Conservation (phyloP, 1,140 invertebrate genomes). For the Asbolus verrucosus region DNA sequence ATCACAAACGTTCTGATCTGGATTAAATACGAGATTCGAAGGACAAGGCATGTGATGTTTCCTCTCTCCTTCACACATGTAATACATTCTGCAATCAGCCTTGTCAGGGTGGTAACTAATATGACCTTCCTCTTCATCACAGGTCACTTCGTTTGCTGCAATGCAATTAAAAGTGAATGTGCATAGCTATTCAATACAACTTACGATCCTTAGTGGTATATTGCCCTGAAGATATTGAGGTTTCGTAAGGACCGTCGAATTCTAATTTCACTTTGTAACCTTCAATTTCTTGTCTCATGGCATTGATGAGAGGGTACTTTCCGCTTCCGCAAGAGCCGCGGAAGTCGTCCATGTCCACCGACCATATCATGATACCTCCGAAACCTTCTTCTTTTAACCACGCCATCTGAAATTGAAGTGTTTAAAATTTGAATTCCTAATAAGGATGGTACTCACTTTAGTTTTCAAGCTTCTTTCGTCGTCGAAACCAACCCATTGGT, state of each 20-base stretch:
- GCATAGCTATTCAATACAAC: constrained; percentile 60
- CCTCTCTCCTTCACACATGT: constrained; percentile 95
- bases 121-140: constrained; percentile 93
- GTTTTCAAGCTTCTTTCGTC: constrained; percentile 92
- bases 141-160: constrained; percentile 87
- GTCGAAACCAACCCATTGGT: constrained; percentile 97
- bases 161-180: constrained; percentile 30
- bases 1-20: constrained; percentile 93
- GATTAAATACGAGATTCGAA: constrained; percentile 93
- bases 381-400: constrained; percentile 95
- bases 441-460: constrained; percentile 82
- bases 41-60: constrained; percentile 98
- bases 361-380: constrained; percentile 98
- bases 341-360: constrained; percentile 96
- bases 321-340: constrained; percentile 88
- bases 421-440: not conserved
- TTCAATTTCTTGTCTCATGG: constrained; percentile 87
- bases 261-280: constrained; percentile 88
- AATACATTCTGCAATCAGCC: constrained; percentile 92
- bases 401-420: constrained; percentile 76
- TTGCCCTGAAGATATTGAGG: constrained; percentile 75
- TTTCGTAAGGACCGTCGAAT: constrained; percentile 89
- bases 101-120: constrained; percentile 93
- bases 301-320: constrained; percentile 89
- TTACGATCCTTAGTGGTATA: constrained; percentile 91